These are phyloP conservation scores for Magallana angulata DNA, from an alignment of 1,140 invertebrate genomes.

Conservation along the genomic window DNA sequence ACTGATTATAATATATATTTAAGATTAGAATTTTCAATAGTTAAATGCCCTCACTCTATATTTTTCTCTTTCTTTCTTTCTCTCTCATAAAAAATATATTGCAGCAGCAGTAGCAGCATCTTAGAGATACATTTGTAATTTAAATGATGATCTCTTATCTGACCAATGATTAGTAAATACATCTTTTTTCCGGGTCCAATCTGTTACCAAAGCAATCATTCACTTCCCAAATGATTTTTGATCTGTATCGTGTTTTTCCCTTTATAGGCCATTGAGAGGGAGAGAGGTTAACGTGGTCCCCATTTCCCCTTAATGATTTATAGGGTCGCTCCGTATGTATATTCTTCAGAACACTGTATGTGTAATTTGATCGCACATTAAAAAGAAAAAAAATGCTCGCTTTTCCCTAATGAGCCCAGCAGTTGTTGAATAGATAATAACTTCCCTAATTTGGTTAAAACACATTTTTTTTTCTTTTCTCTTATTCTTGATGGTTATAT, in stretches of 20 bases:
- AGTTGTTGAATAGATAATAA: constrained; percentile 15
- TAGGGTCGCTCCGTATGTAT: background rate
- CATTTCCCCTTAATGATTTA: constrained; percentile 27
- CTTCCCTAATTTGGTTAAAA: background rate
- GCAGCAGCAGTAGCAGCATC: background rate
- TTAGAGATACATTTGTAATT: background rate
- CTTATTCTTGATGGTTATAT: background rate
- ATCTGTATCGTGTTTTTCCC: background rate
- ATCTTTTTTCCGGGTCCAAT: background rate
- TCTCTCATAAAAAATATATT: background rate
- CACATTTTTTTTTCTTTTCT: background rate
- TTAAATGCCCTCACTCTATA: background rate
- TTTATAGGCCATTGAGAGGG: background rate
- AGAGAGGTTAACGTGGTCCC: background rate
- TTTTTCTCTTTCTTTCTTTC: background rate
- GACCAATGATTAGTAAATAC: background rate
- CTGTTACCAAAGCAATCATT: constrained; percentile 26
- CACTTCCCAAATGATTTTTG: background rate
- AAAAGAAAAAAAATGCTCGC: background rate
- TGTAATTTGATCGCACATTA: background rate
- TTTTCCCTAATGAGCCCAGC: background rate
- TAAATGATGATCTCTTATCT: background rate
- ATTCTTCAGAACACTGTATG: background rate
- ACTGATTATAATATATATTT: too few relatives aligned
- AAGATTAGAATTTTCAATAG: too few relatives aligned